Evolutionary conservation across 1,140 invertebrate genomes (phyloP).

Genomic region (Aricia agestis): DNA sequence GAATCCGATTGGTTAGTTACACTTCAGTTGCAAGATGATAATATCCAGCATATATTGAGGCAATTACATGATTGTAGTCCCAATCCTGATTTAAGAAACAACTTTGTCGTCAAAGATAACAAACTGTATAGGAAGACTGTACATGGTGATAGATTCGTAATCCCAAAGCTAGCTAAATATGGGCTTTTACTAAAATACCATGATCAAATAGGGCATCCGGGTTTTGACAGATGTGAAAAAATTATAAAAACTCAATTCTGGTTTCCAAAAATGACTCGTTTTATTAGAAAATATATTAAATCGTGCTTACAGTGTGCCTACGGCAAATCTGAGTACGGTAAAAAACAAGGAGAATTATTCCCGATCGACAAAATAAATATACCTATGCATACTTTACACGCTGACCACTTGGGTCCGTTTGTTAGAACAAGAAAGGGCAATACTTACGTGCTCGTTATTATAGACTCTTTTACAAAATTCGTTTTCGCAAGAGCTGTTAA

Average conservation of each 20-base stretch:
- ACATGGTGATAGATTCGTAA: conserved; percentile 33
- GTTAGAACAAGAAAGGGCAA: conserved; percentile 26
- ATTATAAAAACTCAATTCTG: conserved; percentile 34
- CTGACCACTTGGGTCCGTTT: conserved; percentile 46
- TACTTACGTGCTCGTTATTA: conserved; percentile 8
- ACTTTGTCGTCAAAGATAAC: conserved; percentile 4
- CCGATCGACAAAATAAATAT: conserved; percentile 35
- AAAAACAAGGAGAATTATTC: conserved; percentile 34
- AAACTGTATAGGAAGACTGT: conserved; percentile 32
- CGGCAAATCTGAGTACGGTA: conserved; percentile 30
- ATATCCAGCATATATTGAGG: conserved; percentile 20
- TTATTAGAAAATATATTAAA: conserved; percentile 34
- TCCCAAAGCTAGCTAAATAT: conserved; percentile 39
- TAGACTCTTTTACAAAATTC: neutral
- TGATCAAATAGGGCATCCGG: conserved; percentile 35
- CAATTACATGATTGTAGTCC: neutral
- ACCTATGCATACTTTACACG: conserved; percentile 36
- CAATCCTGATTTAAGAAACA: neutral
- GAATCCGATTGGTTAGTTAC: conserved; percentile 32
- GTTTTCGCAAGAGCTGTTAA: no score
- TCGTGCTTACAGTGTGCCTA: conserved; percentile 37
- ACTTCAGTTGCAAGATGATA: conserved; percentile 32
- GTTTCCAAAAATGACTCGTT: conserved; percentile 37
- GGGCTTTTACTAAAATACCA: conserved; percentile 30
- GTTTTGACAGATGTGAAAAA: conserved; percentile 27